Evolutionary conservation across 1,140 invertebrate genomes (phyloP).

Genomic region (Rhyacophila brunnea): DNA sequence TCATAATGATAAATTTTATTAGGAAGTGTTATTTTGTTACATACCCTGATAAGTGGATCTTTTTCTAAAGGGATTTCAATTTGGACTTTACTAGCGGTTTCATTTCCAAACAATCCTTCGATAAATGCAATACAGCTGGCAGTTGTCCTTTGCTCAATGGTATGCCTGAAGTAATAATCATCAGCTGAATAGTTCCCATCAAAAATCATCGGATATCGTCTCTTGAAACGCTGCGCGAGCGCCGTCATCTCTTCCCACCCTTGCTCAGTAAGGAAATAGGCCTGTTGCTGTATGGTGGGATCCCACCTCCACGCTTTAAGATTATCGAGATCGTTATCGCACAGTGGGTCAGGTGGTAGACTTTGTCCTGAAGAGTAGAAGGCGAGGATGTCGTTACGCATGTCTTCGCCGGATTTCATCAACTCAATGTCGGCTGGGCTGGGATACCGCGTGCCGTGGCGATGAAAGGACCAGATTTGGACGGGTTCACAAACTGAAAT

Average conservation of each 20-base stretch:
- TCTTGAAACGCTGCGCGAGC: slow-evolving; percentile 11
- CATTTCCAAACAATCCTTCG: slow-evolving; percentile 62
- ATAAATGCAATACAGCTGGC: slow-evolving; percentile 66
- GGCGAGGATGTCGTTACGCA: slow-evolving; percentile 36
- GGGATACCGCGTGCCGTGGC: slow-evolving; percentile 57
- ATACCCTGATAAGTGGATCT: slow-evolving; percentile 45
- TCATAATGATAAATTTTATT: too few relatives aligned
- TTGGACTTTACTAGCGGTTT: slow-evolving; percentile 44
- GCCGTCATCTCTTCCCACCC: slow-evolving; percentile 16
- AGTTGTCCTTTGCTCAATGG: slow-evolving; percentile 62
- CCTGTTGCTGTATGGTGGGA: slow-evolving; percentile 6
- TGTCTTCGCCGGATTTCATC: slow-evolving; percentile 45
- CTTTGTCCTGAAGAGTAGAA: slow-evolving; percentile 9
- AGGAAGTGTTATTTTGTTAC: too few relatives aligned
- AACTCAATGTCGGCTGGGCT: slow-evolving; percentile 42
- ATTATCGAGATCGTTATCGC: slow-evolving; percentile 7
- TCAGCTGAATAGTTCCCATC: slow-evolving; percentile 10
- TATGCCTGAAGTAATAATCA: slow-evolving; percentile 62
- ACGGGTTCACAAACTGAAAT: slow-evolving; percentile 52
- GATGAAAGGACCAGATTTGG: slow-evolving; percentile 57
- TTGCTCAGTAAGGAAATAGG: slow-evolving; percentile 9
- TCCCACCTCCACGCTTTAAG: slow-evolving; percentile 26
- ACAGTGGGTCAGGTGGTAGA: background rate
- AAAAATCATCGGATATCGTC: slow-evolving; percentile 12
- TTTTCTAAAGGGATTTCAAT: slow-evolving; percentile 44